Percentiles rank a stretch among this genome's conserved stretches.
Conservation (phyloP, 2,797 vertebrate genomes). For the Acipenser transmontanus region DNA sequence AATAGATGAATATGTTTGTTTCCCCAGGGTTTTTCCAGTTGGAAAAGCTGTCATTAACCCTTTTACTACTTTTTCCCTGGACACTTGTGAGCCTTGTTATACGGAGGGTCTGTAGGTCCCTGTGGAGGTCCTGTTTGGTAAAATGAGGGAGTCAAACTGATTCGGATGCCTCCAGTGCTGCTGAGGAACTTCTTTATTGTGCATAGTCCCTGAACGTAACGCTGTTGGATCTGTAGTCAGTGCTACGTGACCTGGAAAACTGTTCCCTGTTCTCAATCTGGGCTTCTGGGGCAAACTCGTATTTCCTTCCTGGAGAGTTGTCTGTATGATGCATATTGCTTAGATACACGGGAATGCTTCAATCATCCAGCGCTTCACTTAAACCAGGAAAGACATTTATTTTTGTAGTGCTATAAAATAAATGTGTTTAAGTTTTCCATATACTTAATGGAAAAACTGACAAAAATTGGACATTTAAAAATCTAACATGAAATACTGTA, state of each 20-base stretch:
- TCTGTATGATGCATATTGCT: background rate
- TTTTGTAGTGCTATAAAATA: background rate
- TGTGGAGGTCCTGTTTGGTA: too few species aligned
- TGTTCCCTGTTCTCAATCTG: background rate
- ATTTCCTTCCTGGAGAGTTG: background rate
- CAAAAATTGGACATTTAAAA: too few species aligned
- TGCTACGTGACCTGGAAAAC: conserved; percentile 3
- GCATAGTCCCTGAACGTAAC: background rate
- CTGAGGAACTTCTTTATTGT: background rate
- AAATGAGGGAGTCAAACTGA: background rate
- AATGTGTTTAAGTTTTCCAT: too few species aligned
- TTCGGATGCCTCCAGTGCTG: background rate
- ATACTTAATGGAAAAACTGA: too few species aligned
- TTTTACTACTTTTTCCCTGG: too few species aligned
- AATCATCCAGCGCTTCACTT: conserved; percentile 1
- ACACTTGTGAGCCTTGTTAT: too few species aligned
- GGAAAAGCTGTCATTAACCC: too few species aligned
- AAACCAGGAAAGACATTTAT: conserved; percentile 2
- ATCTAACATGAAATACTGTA: too few species aligned
- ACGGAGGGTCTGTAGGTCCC: too few species aligned
- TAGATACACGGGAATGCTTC: background rate
- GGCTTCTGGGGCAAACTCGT: background rate
- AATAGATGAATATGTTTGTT: too few species aligned
- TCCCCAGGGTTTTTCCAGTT: too few species aligned
- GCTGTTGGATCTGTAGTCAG: background rate